phyloP scores from a whole-genome alignment of 1,140 invertebrate genomes.

The Scaptomyza hsui region DNA sequence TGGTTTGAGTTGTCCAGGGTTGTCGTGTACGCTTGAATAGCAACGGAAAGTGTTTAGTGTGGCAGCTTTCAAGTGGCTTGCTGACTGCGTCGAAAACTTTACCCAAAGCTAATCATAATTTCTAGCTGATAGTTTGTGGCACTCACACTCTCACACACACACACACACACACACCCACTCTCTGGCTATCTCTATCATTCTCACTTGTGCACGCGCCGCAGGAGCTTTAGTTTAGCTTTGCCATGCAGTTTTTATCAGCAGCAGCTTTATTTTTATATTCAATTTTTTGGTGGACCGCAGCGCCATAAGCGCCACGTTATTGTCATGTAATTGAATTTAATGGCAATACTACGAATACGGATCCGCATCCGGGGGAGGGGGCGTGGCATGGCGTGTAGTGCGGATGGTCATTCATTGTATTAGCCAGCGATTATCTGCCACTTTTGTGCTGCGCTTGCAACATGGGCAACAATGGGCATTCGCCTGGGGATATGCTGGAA shows the following conservation, averaged over 20 bases:
- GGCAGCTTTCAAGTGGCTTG: conserved; percentile 58
- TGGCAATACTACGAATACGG: conserved; percentile 61
- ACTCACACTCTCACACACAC: not conserved
- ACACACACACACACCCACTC: too few relatives aligned
- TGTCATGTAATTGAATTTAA: conserved; percentile 81
- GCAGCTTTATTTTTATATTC: conserved; percentile 77
- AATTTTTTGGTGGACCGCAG: conserved; percentile 69
- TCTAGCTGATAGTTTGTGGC: conserved; percentile 58
- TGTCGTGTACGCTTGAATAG: conserved; percentile 41
- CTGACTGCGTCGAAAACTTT: conserved; percentile 75
- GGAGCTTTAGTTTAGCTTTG: conserved; percentile 48
- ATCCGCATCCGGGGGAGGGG: conserved; percentile 53
- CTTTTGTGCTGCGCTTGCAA: conserved; percentile 63
- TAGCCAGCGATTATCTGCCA: conserved; percentile 72
- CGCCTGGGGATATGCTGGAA: conserved; percentile 27
- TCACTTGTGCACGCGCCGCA: conserved; percentile 31
- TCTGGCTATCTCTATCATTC: not conserved
- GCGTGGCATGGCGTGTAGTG: not conserved
- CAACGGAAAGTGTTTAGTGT: conserved; percentile 57
- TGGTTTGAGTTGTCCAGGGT: conserved; percentile 15
- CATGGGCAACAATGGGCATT: conserved; percentile 26
- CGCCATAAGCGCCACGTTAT: conserved; percentile 75
- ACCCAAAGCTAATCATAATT: conserved; percentile 79
- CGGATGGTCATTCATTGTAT: conserved; percentile 60
- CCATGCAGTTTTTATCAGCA: conserved; percentile 74